Conservation (phyloP, 2,113 vertebrate species). For the Taurulus bubalis region DNA sequence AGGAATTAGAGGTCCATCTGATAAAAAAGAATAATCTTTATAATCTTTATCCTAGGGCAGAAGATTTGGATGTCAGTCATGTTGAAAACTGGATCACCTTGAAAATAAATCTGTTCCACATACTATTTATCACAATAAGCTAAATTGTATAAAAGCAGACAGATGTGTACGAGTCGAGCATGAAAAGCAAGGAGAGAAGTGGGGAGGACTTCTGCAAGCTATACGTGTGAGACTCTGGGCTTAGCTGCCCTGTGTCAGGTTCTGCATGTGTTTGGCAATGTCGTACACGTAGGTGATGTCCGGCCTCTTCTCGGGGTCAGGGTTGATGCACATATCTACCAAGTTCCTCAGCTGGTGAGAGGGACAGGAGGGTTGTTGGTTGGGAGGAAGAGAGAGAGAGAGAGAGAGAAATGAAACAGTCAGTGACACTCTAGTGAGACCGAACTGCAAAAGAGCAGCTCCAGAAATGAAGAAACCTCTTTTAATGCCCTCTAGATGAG, state of each 20-base stretch:
- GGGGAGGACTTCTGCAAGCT: constrained; percentile 47
- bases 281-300: constrained; percentile 96
- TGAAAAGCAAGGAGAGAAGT: constrained; percentile 44
- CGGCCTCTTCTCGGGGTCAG: constrained; percentile 97
- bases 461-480: neutral
- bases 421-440: constrained; percentile 18
- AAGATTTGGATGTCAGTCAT: constrained; percentile 24
- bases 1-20: constrained; percentile 27
- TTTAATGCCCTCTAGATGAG: constrained; percentile 13
- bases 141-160: constrained; percentile 56
- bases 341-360: constrained; percentile 90
- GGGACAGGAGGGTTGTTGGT: neutral
- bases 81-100: constrained; percentile 28
- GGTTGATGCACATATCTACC: constrained; percentile 99
- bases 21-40: constrained; percentile 23
- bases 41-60: constrained; percentile 30
- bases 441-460: constrained; percentile 17
- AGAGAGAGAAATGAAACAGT: constrained; percentile 31
- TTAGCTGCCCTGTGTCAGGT: constrained; percentile 88
- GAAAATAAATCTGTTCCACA: constrained; percentile 35
- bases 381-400: neutral
- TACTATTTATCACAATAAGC: constrained; percentile 43
- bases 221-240: constrained; percentile 50
- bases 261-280: constrained; percentile 95
- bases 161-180: constrained; percentile 66